These are phyloP conservation scores for Oxycera nigricornis DNA, from an alignment of 2,888 invertebrate species.

Conservation along the genomic window DNA sequence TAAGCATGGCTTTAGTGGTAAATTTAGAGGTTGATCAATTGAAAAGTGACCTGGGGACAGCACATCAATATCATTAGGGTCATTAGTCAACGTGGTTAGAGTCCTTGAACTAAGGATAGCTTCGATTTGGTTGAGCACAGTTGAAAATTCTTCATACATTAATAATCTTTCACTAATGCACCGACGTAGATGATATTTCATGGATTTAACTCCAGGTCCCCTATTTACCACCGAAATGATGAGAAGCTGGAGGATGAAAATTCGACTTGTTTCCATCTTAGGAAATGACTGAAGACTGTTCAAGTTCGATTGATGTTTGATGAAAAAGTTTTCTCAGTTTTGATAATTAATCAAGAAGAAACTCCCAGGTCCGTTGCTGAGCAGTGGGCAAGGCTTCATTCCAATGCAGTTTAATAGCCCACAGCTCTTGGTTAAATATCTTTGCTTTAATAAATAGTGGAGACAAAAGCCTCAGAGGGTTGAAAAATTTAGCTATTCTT, in stretches of 20 bases:
- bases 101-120: slow-evolving; percentile 51
- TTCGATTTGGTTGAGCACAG: slow-evolving; percentile 50
- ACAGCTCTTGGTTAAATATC: not conserved
- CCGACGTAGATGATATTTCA: slow-evolving; percentile 51
- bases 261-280: slow-evolving; percentile 49
- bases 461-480: not conserved
- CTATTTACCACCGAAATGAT: slow-evolving; percentile 54
- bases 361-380: not conserved
- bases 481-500: not conserved
- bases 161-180: slow-evolving; percentile 48
- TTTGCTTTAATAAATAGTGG: not conserved
- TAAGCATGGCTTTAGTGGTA: not conserved
- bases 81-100: slow-evolving; percentile 46
- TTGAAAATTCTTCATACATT: slow-evolving; percentile 51
- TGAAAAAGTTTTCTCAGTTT: not conserved
- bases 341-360: not conserved
- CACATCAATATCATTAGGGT: slow-evolving; percentile 41
- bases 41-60: slow-evolving; percentile 26
- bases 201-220: slow-evolving; percentile 51
- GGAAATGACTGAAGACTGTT: slow-evolving; percentile 13
- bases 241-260: slow-evolving; percentile 53
- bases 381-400: not conserved
- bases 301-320: slow-evolving; percentile 15
- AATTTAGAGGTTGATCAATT: not conserved
- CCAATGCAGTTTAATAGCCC: not conserved